A percentile compares a stretch with the other conserved stretches of the same genome.
phyloP scores from a whole-genome alignment of 1,140 invertebrate species.

The Cheumatopsyche charites region DNA sequence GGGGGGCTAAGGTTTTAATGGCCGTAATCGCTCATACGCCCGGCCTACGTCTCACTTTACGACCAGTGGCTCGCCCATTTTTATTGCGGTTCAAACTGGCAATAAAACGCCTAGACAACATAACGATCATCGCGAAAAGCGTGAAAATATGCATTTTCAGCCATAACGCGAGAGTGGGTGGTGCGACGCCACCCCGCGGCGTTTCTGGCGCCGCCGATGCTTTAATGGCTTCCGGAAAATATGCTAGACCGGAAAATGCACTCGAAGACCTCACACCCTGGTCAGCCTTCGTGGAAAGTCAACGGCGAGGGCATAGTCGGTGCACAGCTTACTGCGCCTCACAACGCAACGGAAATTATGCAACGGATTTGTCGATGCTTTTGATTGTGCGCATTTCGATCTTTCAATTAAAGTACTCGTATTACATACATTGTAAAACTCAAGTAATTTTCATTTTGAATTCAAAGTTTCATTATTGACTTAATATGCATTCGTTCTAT shows the following conservation, averaged over 20 bases:
- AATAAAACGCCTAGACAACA: background rate
- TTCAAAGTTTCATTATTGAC: no score
- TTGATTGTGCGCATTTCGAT: no score
- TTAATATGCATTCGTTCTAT: no score
- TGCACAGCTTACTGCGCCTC: no score
- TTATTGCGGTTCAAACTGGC: constrained; percentile 3
- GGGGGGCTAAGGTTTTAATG: background rate
- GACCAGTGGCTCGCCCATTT: background rate
- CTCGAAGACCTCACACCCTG: background rate
- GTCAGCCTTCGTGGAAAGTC: background rate
- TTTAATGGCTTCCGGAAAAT: constrained; percentile 48
- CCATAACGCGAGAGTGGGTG: no score
- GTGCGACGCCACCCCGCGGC: constrained; percentile 2
- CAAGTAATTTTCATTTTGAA: no score
- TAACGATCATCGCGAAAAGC: no score
- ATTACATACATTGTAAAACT: no score
- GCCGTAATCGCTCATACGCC: background rate
- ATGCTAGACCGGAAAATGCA: constrained; percentile 38
- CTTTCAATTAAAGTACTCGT: no score
- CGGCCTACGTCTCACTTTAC: background rate
- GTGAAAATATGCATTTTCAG: no score
- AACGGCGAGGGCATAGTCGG: constrained; percentile 9
- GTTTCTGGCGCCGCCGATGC: constrained; percentile 39
- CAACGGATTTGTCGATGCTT: background rate
- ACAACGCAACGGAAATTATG: background rate